Conservation (phyloP, 2,888 invertebrate species). For the Synergus laeviventris region DNA sequence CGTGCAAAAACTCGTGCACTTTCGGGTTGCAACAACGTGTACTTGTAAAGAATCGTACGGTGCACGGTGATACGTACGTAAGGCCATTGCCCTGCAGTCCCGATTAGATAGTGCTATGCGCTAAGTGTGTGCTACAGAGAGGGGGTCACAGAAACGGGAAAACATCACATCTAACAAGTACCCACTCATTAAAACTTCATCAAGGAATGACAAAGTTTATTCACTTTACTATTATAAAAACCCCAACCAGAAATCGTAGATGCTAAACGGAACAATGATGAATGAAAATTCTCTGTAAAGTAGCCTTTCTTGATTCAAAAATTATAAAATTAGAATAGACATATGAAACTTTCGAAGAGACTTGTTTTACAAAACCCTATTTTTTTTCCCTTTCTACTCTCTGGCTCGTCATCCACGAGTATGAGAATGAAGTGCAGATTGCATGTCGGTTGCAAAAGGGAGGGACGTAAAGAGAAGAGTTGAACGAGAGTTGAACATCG, state of each 20-base stretch:
- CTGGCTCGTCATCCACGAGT: constrained; percentile 7
- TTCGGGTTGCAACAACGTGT: constrained; percentile 26
- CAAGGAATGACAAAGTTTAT: background rate
- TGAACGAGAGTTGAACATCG: background rate
- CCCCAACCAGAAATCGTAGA: too few relatives aligned
- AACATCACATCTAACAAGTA: constrained; percentile 9
- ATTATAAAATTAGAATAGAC: too few relatives aligned
- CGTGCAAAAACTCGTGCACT: constrained; percentile 38
- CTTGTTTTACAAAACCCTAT: background rate
- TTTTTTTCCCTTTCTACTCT: constrained; percentile 9
- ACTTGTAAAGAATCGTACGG: constrained; percentile 23
- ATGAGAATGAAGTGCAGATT: constrained; percentile 34
- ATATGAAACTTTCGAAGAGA: background rate
- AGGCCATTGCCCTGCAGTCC: constrained; percentile 31
- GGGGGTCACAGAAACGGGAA: constrained; percentile 25
- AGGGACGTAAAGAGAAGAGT: constrained; percentile 1
- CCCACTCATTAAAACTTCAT: constrained; percentile 10
- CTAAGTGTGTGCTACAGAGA: background rate
- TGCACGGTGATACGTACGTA: constrained; percentile 7
- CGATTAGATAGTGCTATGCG: constrained; percentile 15
- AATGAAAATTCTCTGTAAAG: too few relatives aligned
- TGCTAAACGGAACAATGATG: too few relatives aligned
- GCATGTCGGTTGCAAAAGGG: constrained; percentile 28
- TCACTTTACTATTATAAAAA: background rate
- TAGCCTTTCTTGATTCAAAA: too few relatives aligned